These are phyloP conservation scores for Lottia scabra DNA, from an alignment of 2,888 invertebrate genomes.

Conservation along the genomic window DNA sequence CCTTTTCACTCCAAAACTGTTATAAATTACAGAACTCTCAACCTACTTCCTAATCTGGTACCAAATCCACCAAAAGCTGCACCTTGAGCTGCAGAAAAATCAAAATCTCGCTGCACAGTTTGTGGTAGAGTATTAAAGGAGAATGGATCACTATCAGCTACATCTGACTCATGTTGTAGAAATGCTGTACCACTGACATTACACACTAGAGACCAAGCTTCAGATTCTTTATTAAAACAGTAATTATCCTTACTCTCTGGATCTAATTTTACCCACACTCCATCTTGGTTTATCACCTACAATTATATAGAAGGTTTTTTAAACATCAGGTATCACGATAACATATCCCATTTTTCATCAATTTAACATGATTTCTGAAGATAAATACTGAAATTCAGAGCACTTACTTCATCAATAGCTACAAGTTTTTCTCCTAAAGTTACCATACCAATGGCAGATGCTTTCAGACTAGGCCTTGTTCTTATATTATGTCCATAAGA, in stretches of 20 bases:
- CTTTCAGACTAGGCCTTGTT: constrained; percentile 77
- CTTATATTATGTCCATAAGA: constrained; percentile 83
- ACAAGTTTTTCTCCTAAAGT: constrained; percentile 77
- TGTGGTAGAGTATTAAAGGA: constrained; percentile 49
- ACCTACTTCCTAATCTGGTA: not conserved
- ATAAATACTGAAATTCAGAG: not conserved
- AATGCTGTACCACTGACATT: constrained; percentile 77
- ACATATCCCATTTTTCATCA: no score
- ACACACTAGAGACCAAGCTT: constrained; percentile 80
- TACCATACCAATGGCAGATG: constrained; percentile 79
- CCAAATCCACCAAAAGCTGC: constrained; percentile 25
- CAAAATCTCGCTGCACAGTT: constrained; percentile 71
- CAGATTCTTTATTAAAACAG: constrained; percentile 76
- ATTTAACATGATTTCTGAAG: no score
- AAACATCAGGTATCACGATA: no score
- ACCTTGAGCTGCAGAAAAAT: constrained; percentile 70
- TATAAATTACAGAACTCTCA: no score
- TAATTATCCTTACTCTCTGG: constrained; percentile 78
- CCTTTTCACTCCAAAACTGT: no score
- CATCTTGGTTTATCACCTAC: constrained; percentile 92
- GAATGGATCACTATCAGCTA: constrained; percentile 50
- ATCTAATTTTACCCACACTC: constrained; percentile 92
- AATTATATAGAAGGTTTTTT: not conserved
- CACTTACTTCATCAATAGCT: constrained; percentile 76
- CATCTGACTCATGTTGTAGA: constrained; percentile 73